Conservation (phyloP, 35 echinoderm and acorn worm genomes). For the Lytechinus pictus region DNA sequence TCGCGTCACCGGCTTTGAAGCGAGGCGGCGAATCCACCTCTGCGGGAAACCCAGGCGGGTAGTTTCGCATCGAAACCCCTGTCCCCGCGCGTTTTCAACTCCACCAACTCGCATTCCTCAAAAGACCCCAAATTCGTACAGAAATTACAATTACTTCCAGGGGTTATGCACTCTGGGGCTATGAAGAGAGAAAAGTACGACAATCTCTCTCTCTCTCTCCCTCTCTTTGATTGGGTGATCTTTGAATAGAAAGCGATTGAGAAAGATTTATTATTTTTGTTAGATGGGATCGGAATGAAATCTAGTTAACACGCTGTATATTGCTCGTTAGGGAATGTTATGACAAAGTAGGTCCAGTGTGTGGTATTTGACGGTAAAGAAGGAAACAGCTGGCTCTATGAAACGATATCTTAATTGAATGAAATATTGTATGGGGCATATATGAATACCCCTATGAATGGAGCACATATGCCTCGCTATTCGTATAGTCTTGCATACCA, state of each 20-base stretch:
- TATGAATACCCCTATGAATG: not conserved
- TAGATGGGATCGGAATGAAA: not conserved
- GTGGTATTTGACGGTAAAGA: not conserved
- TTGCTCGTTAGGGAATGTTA: conserved; percentile 35
- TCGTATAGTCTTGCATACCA: not conserved
- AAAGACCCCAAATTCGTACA: not conserved
- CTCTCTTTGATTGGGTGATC: not conserved
- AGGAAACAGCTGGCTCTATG: conserved; percentile 4
- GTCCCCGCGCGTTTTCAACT: not conserved
- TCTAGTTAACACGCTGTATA: conserved; percentile 14
- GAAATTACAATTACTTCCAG: not conserved
- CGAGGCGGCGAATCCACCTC: conserved; percentile 8
- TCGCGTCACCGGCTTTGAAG: not conserved
- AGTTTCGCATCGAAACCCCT: conserved; percentile 24
- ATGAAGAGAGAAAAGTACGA: not conserved
- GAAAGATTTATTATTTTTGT: not conserved
- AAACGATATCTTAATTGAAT: conserved; percentile 44
- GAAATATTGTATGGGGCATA: conserved; percentile 19
- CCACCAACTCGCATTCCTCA: not conserved
- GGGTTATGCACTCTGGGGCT: not conserved
- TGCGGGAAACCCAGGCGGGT: conserved; percentile 7
- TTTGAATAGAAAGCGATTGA: not conserved
- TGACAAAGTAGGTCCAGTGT: conserved; percentile 11
- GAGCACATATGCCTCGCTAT: not conserved
- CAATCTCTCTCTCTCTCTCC: not conserved